phyloP scores from a whole-genome alignment of 1,140 invertebrate genomes.

The Metaphire vulgaris region DNA sequence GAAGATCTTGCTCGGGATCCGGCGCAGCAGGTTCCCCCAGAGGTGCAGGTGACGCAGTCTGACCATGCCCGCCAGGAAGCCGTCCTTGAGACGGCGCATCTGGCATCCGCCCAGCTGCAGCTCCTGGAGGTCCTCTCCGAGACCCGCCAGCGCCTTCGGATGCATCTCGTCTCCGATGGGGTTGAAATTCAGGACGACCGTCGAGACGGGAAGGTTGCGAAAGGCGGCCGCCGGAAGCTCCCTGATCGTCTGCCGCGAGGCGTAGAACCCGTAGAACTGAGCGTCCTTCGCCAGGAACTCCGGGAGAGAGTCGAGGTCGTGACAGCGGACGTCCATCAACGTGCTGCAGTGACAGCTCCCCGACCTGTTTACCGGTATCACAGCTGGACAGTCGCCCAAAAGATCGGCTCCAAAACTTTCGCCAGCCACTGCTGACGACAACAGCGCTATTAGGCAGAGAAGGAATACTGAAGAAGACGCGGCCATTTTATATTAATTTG shows the following conservation, averaged over 20 bases:
- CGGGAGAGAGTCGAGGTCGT: background rate
- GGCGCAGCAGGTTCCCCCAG: constrained; percentile 17
- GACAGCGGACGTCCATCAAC: background rate
- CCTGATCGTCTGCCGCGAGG: background rate
- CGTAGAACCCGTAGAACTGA: constrained; percentile 5
- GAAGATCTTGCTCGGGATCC: constrained; percentile 21
- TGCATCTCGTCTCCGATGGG: constrained; percentile 21
- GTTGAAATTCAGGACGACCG: constrained; percentile 24
- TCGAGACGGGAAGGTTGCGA: constrained; percentile 6
- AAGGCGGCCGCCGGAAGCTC: constrained; percentile 6
- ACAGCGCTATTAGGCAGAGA: no score
- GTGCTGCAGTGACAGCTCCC: background rate
- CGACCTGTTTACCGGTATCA: no score
- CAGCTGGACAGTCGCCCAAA: no score
- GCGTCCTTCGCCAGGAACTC: constrained; percentile 4
- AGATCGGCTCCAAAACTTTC: no score
- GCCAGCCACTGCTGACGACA: no score
- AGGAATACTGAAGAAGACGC: no score
- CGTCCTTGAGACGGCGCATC: constrained; percentile 4
- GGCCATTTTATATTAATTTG: no score
- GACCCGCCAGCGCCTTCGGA: constrained; percentile 11
- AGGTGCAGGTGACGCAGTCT: constrained; percentile 19
- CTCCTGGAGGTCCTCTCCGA: constrained; percentile 19
- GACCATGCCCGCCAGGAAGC: constrained; percentile 13
- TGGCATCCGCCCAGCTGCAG: constrained; percentile 23